Evolutionary conservation across 64 coral and sea anemone genomes (phyloP), one percentile per base, ranked within the genome.

Genomic region (Pocillopora damicornis): DNA sequence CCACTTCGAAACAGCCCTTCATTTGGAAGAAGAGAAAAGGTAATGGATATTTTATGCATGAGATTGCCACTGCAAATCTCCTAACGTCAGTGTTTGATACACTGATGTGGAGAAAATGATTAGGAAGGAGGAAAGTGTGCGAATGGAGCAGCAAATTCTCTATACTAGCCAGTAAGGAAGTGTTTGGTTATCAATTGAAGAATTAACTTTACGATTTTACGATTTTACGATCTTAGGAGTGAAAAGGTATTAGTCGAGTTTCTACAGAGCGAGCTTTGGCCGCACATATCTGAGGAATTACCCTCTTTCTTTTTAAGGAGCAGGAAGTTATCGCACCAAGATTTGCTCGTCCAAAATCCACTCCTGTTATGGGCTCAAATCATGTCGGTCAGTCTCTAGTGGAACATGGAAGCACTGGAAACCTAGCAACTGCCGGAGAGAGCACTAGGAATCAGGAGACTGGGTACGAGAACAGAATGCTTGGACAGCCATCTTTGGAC

Each of bases 391-490:
- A 81, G 45, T 65, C 60, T 22, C 79, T 92, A 13, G 38, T 79
- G 15, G 87, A 89, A 25, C 59, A 80, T 2, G 90, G 90, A 16
- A 95, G 94, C 60, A 77, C 87, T 79, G 94, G 94, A 60, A 95
- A 95, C 81, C 88, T 95, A 78, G 94, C 76, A 66, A 95, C 94
- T 16, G 18, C 82, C 11, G 94, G 94, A 60, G 94, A 95, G 68
- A 92, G 87, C n/a, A 95, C 94, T 0, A 83, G 82, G 12, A 95
- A 95, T 45, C 94, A 95, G 36, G 94, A 95, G 45, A 95, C 87
- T 92, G 94, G 94, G 18, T 95, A 88, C 18, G 94, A 83, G 17
- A 89, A 90, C 86, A 77, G 94, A 9, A 87, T 13, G 45, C 11
- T 79, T 56, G 75, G 57, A 35, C 94, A 95, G 13, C 86, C 94